A percentile compares a stretch with the other conserved stretches of the same genome.
Conservation (phyloP, 2,888 invertebrate species). For the Morpho achilles region DNA sequence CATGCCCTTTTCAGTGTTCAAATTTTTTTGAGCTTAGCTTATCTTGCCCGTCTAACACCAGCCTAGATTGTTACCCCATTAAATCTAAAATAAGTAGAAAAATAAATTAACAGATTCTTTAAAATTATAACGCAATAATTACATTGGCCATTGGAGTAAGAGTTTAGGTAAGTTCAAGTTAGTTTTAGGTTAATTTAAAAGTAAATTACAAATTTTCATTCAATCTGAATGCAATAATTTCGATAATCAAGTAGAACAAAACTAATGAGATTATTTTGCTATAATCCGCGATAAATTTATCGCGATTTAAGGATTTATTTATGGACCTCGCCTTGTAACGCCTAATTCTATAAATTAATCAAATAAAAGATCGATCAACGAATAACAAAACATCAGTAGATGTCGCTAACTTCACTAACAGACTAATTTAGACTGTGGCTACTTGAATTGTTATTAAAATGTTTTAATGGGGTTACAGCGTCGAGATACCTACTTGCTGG, state of each 20-base stretch:
- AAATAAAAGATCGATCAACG: background rate
- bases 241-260: too few species aligned
- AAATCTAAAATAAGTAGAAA: conserved; percentile 6
- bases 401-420: conserved; percentile 44
- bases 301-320: too few species aligned
- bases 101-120: too few species aligned
- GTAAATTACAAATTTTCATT: too few species aligned
- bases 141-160: background rate
- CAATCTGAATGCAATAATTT: too few species aligned
- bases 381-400: conserved; percentile 6
- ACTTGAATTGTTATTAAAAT: conserved; percentile 60
- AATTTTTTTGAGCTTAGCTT: conserved; percentile 30
- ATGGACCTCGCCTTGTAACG: too few species aligned
- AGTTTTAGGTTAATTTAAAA: background rate
- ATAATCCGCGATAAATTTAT: too few species aligned
- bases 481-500: conserved; percentile 79
- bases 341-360: too few species aligned
- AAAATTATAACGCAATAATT: too few species aligned
- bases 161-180: background rate
- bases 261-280: too few species aligned
- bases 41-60: conserved; percentile 34
- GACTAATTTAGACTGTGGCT: conserved; percentile 45
- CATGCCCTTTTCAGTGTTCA: conserved; percentile 20
- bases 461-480: conserved; percentile 78
- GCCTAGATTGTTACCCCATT: conserved; percentile 27